These are phyloP conservation scores for Zeugodacus cucurbitae DNA, from an alignment of 1,140 invertebrate species.

Conservation along the genomic window DNA sequence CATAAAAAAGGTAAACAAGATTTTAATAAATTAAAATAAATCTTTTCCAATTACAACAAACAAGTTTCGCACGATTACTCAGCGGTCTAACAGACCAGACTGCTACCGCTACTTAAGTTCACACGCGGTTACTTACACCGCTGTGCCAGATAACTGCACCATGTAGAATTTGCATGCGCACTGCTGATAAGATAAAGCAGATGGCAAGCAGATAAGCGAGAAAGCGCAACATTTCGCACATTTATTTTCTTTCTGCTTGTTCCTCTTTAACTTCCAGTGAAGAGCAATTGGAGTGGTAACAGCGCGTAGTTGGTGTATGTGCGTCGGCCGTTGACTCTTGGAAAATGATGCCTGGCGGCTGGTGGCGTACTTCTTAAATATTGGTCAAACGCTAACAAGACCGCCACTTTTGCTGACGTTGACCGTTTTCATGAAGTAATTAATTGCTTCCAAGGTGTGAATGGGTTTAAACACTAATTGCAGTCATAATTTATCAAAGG, in stretches of 20 bases:
- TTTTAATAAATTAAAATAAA: slow-evolving; percentile 12
- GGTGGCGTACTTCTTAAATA: neutral
- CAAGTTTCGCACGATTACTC: neutral
- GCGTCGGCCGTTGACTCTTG: neutral
- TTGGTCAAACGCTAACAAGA: neutral
- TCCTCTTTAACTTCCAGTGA: too few relatives aligned
- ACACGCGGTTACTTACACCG: neutral
- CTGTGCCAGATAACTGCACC: neutral
- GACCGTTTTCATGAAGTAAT: neutral
- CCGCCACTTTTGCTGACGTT: neutral
- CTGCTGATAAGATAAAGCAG: neutral
- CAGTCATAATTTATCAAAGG: neutral
- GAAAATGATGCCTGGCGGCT: neutral
- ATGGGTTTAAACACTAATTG: neutral
- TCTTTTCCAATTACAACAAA: neutral
- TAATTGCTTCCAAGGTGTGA: neutral
- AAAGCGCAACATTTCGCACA: neutral
- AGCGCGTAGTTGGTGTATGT: neutral
- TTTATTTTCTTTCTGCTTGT: neutral
- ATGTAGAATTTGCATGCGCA: neutral
- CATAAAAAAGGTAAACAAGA: neutral
- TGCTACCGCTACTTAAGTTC: too few relatives aligned
- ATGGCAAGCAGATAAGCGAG: neutral
- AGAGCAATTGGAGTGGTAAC: neutral
- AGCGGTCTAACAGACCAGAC: too few relatives aligned